A percentile compares a stretch with the other conserved stretches of the same genome.
Evolutionary conservation across 1,140 invertebrate genomes (phyloP).

Genomic region (Orchestia grillus): DNA sequence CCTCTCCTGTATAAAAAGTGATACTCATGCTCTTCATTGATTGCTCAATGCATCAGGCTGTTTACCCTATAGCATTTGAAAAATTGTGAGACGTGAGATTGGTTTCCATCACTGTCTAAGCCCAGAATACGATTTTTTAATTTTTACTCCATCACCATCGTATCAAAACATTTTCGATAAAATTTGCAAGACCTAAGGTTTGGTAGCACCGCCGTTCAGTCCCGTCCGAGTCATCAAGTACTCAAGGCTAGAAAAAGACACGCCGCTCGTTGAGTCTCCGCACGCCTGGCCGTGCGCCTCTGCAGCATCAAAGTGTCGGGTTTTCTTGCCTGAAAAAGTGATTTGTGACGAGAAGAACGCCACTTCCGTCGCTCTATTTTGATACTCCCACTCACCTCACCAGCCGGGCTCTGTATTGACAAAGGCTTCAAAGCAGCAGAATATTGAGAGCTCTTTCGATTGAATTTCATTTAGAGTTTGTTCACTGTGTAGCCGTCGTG

Average conservation of each 20-base stretch:
- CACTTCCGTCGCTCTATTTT: conserved; percentile 29
- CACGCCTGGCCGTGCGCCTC: neutral
- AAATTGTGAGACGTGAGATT: neutral
- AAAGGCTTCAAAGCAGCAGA: neutral
- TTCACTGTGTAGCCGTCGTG: neutral
- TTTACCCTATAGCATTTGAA: neutral
- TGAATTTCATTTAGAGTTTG: neutral
- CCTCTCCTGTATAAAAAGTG: neutral
- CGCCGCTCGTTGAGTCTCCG: neutral
- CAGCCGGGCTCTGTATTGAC: neutral
- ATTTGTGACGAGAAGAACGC: neutral
- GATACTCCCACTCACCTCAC: conserved; percentile 5
- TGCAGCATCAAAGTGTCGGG: conserved; percentile 19
- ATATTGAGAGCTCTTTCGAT: neutral
- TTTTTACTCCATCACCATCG: too few relatives aligned
- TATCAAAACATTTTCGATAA: too few relatives aligned
- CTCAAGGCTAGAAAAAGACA: neutral
- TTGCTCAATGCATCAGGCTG: neutral
- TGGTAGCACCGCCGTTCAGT: neutral
- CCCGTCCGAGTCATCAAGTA: neutral
- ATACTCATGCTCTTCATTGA: neutral
- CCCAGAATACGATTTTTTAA: too few relatives aligned
- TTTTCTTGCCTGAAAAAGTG: conserved; percentile 24
- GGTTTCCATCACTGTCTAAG: neutral
- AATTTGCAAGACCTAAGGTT: neutral